Conservation (phyloP, 1,140 invertebrate species). For the Bombyx mori region ASM3026992v2 NC_085111.1:5042001-5042500, state of each 20-base stretch:
- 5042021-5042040: too few species aligned
- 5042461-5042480: not conserved
- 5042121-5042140: slow-evolving; percentile 26
- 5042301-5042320: slow-evolving; percentile 39
- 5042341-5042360: slow-evolving; percentile 51
- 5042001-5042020: too few species aligned
- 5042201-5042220: slow-evolving; percentile 62
- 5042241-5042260: slow-evolving; percentile 61
- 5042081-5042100: slow-evolving; percentile 31
- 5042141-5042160: slow-evolving; percentile 46
- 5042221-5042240: slow-evolving; percentile 44
- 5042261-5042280: slow-evolving; percentile 54
- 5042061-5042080: slow-evolving; percentile 18
- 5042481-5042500: too few species aligned
- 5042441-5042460: not conserved
- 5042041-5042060: too few species aligned
- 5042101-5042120: slow-evolving; percentile 29
- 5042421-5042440: not conserved
- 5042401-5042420: slow-evolving; percentile 7
- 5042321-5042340: slow-evolving; percentile 54
- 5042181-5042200: slow-evolving; percentile 48
- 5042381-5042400: slow-evolving; percentile 25
- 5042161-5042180: slow-evolving; percentile 46
- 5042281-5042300: slow-evolving; percentile 62
- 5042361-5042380: slow-evolving; percentile 33